Base-by-base conservation (phyloP, 2,113 vertebrate species). In the Sander vitreus region DNA sequence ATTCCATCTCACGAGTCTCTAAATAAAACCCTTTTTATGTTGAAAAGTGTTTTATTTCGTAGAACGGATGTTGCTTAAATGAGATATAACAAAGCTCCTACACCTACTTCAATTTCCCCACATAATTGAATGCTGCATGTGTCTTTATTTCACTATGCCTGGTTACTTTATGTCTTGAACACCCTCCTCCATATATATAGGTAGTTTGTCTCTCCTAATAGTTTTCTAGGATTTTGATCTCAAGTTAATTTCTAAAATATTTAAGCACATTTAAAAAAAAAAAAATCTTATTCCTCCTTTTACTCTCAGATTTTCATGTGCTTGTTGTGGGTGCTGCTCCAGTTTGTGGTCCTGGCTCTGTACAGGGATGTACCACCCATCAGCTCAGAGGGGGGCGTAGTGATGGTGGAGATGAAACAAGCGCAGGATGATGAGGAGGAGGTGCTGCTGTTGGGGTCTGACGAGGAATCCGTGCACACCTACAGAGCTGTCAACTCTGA, bases 271-370 rank as follows among this genome's bases (percentile, higher is more conserved):
- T 6, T 47, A 27, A 64, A 53, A 21, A 33, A 6, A 33, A 33
- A 33, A 33, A 27, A 2, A 27, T 50, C 27, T 11, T n/a, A 27
- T 55, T 36, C 33, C 14, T 67, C 3, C 16, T 23, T 43, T 43
- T 4, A 19, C 64, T 58, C n/a, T 60, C 90, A 97, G 96, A 93
- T 97, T 86, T 96, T 97, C 89, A 97, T 96, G 96, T 96, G 95
- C 62, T 78, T 93, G 74, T 78, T 96, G 89, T 97, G 96, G 96
- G 67, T 93, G 78, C 88, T 96, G 80, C 92, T 96, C 57, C 95
- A 96, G 91, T 90, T 95, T 48, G 85, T 94, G 0, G 91, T 96
- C 25, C 76, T 95, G 81, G 75, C 75, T 4, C 80, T 96, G 73
- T 96, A 95, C 86, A 94, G 95, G 88, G 96, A 97, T n/a, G 58